Evolutionary conservation across 2,888 invertebrate species (phyloP).

Genomic region (Coelopa pilipes): DNA sequence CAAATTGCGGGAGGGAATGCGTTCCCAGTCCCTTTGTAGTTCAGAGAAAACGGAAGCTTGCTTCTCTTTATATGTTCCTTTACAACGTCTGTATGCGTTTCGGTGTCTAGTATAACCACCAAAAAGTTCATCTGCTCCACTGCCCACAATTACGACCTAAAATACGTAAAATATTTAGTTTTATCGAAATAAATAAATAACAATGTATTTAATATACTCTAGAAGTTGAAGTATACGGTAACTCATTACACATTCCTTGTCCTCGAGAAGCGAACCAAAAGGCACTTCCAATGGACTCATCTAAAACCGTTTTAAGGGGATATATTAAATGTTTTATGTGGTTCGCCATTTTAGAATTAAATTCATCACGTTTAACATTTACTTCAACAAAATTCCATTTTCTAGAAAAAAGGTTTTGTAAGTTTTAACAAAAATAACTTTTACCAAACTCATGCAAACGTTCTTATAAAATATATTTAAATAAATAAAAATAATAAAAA

Average conservation of each 20-base stretch:
- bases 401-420: conserved; percentile 65
- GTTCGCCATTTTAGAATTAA: conserved; percentile 70
- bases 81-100: conserved; percentile 73
- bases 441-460: not conserved
- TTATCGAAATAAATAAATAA: too few relatives aligned
- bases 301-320: conserved; percentile 88
- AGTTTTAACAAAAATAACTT: conserved; percentile 10
- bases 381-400: conserved; percentile 87
- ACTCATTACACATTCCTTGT: conserved; percentile 63
- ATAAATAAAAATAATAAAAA: not conserved
- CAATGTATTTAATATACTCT: conserved; percentile 40
- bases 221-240: conserved; percentile 46
- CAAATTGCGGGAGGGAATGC: conserved; percentile 90
- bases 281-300: conserved; percentile 96
- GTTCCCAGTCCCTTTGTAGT: conserved; percentile 80
- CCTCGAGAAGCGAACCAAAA: conserved; percentile 95
- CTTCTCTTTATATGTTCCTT: conserved; percentile 67
- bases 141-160: conserved; percentile 83
- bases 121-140: conserved; percentile 97
- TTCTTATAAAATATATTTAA: not conserved
- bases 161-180: too few relatives aligned
- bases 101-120: conserved; percentile 94
- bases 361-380: conserved; percentile 76
- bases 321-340: conserved; percentile 82
- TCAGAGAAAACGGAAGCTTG: conserved; percentile 73